Base-by-base conservation (phyloP, 1,140 invertebrate genomes). In the Agrypnia vestita region DNA sequence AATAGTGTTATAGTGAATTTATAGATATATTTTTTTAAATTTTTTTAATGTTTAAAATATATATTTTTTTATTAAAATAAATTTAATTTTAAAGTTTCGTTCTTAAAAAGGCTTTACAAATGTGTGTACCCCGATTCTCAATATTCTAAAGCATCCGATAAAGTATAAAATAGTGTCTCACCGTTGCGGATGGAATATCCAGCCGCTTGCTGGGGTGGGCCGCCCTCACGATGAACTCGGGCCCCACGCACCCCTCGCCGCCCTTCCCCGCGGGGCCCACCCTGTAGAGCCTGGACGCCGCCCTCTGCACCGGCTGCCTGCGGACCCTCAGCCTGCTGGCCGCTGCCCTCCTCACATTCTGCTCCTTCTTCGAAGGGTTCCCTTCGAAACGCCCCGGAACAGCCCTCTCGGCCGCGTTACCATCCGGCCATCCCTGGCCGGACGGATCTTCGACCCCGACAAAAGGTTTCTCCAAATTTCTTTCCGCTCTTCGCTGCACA, bases 191-290 rank as follows among this genome's bases (percentile, higher is more conserved):
- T 4, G 89, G 90, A 12, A 94, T 85, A 82, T 90, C 90, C 9
- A 94, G 86, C 13, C 91, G 85, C 84, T 93, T 93, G 13, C 90
- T 88, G 7, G 92, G 91, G 80, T 94, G 91, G 74, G 92, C 90
- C 10, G 93, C 91, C 81, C 93, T 90, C 1, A 95, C 91, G 1
- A 95, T 93, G 82, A 95, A 95, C 84, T 95, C 94, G 0, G 94
- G 94, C 11, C 94, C 94, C 8, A 93, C 88, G 84, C 93, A 94
- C 15, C 84, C 81, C 12, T 85, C 83, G 0, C 85, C 86, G 78
- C 85, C 86, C 49, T 88, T 86, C 35, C 86, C 83, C 10, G 85
- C 87, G 71, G 87, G 86, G 88, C 87, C 88, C 74, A 92, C 90
- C 84, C 92, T 90, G 82, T 94, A 94, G 10, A 94, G 86, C 15